phyloP scores from a whole-genome alignment of 1,140 invertebrate species.

The Pogonognathellus flavescens region DNA sequence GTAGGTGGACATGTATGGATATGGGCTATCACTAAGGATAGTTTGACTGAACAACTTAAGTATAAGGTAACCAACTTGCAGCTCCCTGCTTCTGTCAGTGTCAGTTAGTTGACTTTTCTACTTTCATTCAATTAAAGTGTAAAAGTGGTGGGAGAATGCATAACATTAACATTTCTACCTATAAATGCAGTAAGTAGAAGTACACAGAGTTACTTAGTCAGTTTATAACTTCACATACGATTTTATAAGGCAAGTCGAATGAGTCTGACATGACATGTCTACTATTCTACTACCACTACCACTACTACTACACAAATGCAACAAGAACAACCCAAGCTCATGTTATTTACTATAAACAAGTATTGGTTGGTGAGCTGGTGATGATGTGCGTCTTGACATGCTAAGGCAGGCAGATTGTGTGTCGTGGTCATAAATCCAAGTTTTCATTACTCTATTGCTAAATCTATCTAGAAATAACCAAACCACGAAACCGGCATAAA shows the following conservation, averaged over 20 bases:
- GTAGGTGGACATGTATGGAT: slow-evolving; percentile 41
- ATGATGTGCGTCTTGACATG: slow-evolving; percentile 19
- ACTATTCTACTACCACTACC: not conserved
- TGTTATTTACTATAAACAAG: slow-evolving; percentile 32
- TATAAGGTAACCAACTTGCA: slow-evolving; percentile 31
- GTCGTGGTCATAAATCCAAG: not conserved
- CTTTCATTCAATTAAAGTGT: slow-evolving; percentile 43
- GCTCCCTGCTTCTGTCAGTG: slow-evolving; percentile 36
- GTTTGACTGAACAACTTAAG: slow-evolving; percentile 24
- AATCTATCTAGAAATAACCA: slow-evolving; percentile 35
- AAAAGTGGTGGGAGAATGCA: not conserved
- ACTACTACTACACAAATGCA: not conserved
- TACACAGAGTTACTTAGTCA: not conserved
- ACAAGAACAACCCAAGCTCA: slow-evolving; percentile 9
- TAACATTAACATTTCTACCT: not conserved
- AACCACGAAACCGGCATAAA: not conserved
- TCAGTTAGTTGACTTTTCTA: slow-evolving; percentile 34
- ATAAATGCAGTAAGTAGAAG: not conserved
- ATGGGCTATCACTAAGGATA: slow-evolving; percentile 15
- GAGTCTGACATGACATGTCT: not conserved
- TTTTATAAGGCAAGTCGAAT: not conserved
- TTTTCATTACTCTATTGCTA: slow-evolving; percentile 12
- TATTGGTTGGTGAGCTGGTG: slow-evolving; percentile 17
- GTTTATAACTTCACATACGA: too few species aligned
- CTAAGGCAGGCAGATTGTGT: not conserved